These are phyloP conservation scores for Melanophora roralis DNA, from an alignment of 2,888 invertebrate genomes.

Conservation along the genomic window DNA sequence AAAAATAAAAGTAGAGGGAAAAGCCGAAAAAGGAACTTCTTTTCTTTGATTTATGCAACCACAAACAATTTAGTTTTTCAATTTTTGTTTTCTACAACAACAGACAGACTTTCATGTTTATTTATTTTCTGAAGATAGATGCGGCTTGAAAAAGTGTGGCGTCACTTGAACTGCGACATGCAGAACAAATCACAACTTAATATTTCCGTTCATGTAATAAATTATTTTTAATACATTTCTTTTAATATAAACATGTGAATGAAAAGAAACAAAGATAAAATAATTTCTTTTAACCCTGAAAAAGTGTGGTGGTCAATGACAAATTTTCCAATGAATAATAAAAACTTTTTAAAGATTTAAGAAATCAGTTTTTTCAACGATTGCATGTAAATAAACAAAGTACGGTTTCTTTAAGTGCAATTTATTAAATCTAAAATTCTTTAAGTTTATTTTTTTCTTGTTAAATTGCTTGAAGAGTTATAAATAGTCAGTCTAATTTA, in stretches of 20 bases:
- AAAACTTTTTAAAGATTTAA: too few relatives aligned
- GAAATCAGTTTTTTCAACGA: too few relatives aligned
- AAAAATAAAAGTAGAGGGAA: neutral
- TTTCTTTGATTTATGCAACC: slow-evolving; percentile 62
- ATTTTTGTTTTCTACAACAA: slow-evolving; percentile 19
- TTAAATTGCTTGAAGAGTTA: too few relatives aligned
- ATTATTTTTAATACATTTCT: slow-evolving; percentile 46
- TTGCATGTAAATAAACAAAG: too few relatives aligned
- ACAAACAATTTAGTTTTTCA: slow-evolving; percentile 53
- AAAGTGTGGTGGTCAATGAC: neutral
- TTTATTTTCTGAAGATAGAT: neutral
- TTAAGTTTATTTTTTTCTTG: neutral
- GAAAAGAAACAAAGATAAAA: neutral
- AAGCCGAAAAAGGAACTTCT: slow-evolving; percentile 26
- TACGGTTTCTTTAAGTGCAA: neutral
- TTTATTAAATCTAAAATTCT: neutral
- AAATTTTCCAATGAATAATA: too few relatives aligned
- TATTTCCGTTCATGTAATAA: slow-evolving; percentile 55
- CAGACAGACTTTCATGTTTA: neutral
- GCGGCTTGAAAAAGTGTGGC: slow-evolving; percentile 49
- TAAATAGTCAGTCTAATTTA: too few relatives aligned
- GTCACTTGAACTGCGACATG: slow-evolving; percentile 61
- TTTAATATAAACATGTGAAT: slow-evolving; percentile 24
- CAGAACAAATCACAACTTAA: slow-evolving; percentile 61
- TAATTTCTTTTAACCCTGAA: neutral